Evolutionary conservation across 2,888 invertebrate species (phyloP).

Genomic region (Danaus chrysippus): DNA sequence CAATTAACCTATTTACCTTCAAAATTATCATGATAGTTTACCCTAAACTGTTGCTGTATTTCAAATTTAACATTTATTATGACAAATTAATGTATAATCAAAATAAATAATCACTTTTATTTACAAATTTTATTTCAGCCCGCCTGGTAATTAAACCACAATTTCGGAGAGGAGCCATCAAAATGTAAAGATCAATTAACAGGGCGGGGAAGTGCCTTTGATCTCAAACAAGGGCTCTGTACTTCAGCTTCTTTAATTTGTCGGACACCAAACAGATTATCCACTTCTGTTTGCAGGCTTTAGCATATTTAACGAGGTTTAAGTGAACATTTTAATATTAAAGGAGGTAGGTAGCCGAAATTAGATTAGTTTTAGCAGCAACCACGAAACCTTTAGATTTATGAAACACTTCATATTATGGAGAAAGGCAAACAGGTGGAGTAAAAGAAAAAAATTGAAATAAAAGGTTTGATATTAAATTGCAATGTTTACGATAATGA

Average conservation of each 20-base stretch:
- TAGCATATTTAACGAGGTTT: slow-evolving; percentile 69
- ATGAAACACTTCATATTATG: neutral
- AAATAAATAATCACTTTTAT: slow-evolving; percentile 12
- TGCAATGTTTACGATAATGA: too few relatives aligned
- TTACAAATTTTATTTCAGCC: slow-evolving; percentile 18
- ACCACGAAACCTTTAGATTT: slow-evolving; percentile 1
- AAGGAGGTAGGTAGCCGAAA: slow-evolving; percentile 42
- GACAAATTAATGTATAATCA: slow-evolving; percentile 4
- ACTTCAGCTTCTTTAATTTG: slow-evolving; percentile 63
- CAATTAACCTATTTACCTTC: too few relatives aligned
- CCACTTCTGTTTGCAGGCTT: slow-evolving; percentile 67
- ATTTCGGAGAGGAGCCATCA: slow-evolving; percentile 36
- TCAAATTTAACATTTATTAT: neutral
- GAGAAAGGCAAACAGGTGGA: too few relatives aligned
- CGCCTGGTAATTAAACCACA: slow-evolving; percentile 29
- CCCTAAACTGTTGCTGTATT: too few relatives aligned
- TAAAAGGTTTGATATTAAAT: too few relatives aligned
- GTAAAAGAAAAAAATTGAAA: too few relatives aligned
- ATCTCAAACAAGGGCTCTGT: slow-evolving; percentile 62
- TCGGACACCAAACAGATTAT: slow-evolving; percentile 69
- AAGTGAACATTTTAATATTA: slow-evolving; percentile 50
- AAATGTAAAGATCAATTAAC: slow-evolving; percentile 70
- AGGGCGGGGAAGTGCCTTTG: slow-evolving; percentile 59
- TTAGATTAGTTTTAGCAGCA: slow-evolving; percentile 38
- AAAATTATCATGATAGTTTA: too few relatives aligned